Base-by-base conservation (phyloP, 2,888 invertebrate species). In the Eulithis testata region DNA sequence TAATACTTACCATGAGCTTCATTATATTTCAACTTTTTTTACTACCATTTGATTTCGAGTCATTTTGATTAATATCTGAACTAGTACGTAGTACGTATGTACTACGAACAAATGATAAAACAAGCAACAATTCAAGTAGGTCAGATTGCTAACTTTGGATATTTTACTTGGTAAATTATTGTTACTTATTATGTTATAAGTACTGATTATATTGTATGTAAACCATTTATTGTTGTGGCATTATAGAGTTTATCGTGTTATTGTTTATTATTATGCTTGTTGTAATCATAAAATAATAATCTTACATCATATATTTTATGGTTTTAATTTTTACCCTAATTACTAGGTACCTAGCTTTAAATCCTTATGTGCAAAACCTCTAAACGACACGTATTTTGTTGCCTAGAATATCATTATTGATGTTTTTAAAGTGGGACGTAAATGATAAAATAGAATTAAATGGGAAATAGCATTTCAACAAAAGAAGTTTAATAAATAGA, bases 401-500 rank as follows among this genome's bases (percentile, higher is more conserved):
- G 37, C 37, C 37, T 40, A 40, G 8, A n/a, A n/a, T n/a, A n/a
- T n/a, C n/a, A 40, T 40, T 8, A 8, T 8, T 8, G 8, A 7
- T 1, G 8, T 12, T 47, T 14, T 21, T 49, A 14, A n/a, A 45
- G 0, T n/a, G 43, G 60, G 57, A 36, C 36, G 55, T n/a, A 14
- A 36, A 12, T 43, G 55, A 69, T 62, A 72, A 72, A 82, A 84
- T 76, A 82, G 82, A 86, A 21, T 21, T 21, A 21, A 21, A 81
- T 88, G 89, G 89, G 78, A 77, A 79, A 76, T 78, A 80, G 81
- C 69, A 72, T 81, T 84, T 83, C 78, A 91, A 90, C 90, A 87
- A 89, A 91, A 91, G 85, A 90, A 83, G 66, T 90, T 89, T 88
- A 91, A 90, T 91, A 91, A 92, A 92, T 92, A 91, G 84, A 87